Conservation (phyloP, 2,888 invertebrate species). For the Rhingia rostrata region DNA sequence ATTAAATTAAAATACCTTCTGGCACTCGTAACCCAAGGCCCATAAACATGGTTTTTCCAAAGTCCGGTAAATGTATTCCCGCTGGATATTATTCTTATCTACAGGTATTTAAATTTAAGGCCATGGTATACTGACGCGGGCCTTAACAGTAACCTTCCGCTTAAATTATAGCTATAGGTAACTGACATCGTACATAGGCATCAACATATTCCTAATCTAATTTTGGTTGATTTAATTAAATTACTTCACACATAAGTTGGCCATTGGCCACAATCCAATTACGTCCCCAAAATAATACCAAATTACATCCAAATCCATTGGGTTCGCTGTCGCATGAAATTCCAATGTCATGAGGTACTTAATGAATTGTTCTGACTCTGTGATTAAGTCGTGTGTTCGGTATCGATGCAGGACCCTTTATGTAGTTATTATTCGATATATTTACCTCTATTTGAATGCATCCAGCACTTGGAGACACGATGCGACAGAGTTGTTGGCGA, state of each 20-base stretch:
- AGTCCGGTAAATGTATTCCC: too few species aligned
- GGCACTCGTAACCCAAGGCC: too few species aligned
- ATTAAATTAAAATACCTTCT: too few species aligned
- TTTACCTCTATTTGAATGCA: slow-evolving; percentile 17
- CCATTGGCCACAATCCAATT: slow-evolving; percentile 43
- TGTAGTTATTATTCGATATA: slow-evolving; percentile 9
- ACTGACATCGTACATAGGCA: too few species aligned
- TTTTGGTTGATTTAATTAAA: slow-evolving; percentile 42
- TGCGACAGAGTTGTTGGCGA: slow-evolving; percentile 1
- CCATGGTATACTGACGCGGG: too few species aligned
- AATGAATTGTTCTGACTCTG: slow-evolving; percentile 22
- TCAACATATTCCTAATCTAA: slow-evolving; percentile 1
- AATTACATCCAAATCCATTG: slow-evolving; percentile 13
- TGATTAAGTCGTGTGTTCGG: slow-evolving; percentile 8
- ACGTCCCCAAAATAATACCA: slow-evolving; percentile 20
- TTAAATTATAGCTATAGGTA: too few species aligned
- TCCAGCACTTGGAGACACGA: neutral
- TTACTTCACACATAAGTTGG: slow-evolving; percentile 11
- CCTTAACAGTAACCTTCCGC: too few species aligned
- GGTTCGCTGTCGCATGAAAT: slow-evolving; percentile 4
- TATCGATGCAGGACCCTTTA: neutral
- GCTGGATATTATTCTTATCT: too few species aligned
- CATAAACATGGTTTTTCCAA: too few species aligned
- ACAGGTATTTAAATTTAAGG: too few species aligned
- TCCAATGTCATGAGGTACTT: neutral